Evolutionary conservation across 2,797 vertebrate genomes (phyloP).

Genomic region (Crenichthys baileyi): DNA sequence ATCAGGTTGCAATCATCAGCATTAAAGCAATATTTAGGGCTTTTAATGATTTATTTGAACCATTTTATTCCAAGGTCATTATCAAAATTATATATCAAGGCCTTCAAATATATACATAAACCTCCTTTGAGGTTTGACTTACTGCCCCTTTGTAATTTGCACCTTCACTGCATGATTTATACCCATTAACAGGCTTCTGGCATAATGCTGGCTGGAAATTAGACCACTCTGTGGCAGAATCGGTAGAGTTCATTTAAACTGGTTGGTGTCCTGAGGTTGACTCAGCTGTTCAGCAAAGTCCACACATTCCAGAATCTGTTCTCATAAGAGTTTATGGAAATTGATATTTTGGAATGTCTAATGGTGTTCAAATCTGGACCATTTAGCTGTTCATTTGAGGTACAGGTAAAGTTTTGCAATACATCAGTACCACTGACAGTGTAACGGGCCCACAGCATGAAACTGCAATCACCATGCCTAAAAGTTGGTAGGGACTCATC

Average conservation of each 20-base stretch:
- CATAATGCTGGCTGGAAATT: not conserved
- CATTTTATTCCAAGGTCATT: not conserved
- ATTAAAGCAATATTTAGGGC: not conserved
- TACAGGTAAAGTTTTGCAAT: too few species aligned
- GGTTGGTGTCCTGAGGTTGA: too few species aligned
- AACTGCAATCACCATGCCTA: too few species aligned
- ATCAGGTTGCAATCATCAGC: not conserved
- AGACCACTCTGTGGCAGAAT: not conserved
- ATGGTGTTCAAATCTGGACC: not conserved
- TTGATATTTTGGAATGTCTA: not conserved
- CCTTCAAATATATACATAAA: not conserved
- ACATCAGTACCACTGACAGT: too few species aligned
- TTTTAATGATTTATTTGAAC: not conserved
- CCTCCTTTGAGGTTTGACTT: not conserved
- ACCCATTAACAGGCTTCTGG: not conserved
- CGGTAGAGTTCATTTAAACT: too few species aligned
- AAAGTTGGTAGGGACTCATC: too few species aligned
- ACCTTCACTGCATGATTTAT: not conserved
- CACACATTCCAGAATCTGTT: not conserved
- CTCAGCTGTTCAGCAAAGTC: not conserved
- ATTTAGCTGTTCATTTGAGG: too few species aligned
- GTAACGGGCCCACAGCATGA: too few species aligned
- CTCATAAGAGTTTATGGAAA: not conserved
- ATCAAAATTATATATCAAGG: not conserved
- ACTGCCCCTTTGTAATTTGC: not conserved